Conservation (phyloP, 1,140 invertebrate species). For the Idris sp. region DNA sequence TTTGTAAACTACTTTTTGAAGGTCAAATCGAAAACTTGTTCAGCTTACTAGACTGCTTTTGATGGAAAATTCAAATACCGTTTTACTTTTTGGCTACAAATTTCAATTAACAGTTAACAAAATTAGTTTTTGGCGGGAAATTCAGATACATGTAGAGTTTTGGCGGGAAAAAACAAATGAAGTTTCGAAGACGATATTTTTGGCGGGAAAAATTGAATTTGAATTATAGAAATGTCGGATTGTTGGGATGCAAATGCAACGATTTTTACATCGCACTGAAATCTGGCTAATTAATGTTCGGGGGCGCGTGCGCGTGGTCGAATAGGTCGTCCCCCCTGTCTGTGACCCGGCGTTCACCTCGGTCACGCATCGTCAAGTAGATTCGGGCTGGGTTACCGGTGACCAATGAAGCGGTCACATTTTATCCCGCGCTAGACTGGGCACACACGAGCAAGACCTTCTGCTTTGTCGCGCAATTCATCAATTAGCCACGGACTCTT, state of each 20-base stretch:
- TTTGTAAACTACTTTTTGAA: no score
- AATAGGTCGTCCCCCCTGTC: conserved; percentile 61
- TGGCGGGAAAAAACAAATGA: background rate
- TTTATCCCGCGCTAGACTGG: conserved; percentile 47
- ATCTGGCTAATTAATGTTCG: conserved; percentile 49
- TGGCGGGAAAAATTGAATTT: background rate
- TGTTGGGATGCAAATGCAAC: conserved; percentile 25
- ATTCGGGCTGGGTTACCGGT: conserved; percentile 61
- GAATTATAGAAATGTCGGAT: no score
- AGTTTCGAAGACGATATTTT: no score
- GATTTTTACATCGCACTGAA: conserved; percentile 46
- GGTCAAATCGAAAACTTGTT: no score
- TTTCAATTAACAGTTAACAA: no score
- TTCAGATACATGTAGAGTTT: background rate
- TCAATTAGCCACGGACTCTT: conserved; percentile 55
- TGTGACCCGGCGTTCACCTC: conserved; percentile 57
- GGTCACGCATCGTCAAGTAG: conserved; percentile 62
- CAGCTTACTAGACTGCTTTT: no score
- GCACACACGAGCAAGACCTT: conserved; percentile 52
- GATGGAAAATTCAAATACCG: no score
- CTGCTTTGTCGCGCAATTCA: conserved; percentile 57
- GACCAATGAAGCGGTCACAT: conserved; percentile 64
- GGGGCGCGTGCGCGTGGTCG: conserved; percentile 61
- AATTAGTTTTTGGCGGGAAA: conserved; percentile 9
- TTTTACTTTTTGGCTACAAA: no score